Evolutionary conservation across 2,797 vertebrate species (phyloP).

Genomic region (Parotocinclus haroldoi): DNA sequence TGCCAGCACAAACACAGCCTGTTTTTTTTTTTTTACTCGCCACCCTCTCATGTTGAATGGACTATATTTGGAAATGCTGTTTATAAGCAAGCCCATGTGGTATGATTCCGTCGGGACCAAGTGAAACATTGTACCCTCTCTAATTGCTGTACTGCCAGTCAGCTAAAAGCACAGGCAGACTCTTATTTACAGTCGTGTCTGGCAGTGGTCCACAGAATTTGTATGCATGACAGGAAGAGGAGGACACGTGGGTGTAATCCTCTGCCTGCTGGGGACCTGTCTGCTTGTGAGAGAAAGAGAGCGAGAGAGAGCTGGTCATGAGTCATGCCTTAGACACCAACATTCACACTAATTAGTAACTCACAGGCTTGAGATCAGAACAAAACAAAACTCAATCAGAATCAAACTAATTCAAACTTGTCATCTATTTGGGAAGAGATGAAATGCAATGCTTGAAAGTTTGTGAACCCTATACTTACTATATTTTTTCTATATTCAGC

Average conservation of each 20-base stretch:
- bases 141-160: conserved; percentile 50
- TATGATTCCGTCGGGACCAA: conserved; percentile 17
- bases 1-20: background rate
- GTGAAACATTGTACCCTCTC: conserved; percentile 39
- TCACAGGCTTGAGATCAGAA: too few species aligned
- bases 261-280: conserved; percentile 41
- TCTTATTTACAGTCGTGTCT: conserved; percentile 40
- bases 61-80: conserved; percentile 43
- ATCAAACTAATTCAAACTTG: too few species aligned
- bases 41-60: conserved; percentile 22
- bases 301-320: background rate
- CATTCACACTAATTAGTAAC: too few species aligned
- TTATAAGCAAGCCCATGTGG: conserved; percentile 5
- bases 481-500: too few species aligned
- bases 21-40: background rate
- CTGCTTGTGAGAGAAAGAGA: conserved; percentile 8
- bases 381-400: too few species aligned
- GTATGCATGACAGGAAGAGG: conserved; percentile 44
- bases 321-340: background rate
- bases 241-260: conserved; percentile 51
- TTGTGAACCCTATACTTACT: too few species aligned
- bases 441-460: too few species aligned
- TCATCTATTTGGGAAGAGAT: too few species aligned
- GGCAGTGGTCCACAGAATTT: conserved; percentile 42
- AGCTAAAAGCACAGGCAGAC: conserved; percentile 48